Conservation (phyloP, 2,888 invertebrate genomes). For the Ichneumoninae sp. region DNA sequence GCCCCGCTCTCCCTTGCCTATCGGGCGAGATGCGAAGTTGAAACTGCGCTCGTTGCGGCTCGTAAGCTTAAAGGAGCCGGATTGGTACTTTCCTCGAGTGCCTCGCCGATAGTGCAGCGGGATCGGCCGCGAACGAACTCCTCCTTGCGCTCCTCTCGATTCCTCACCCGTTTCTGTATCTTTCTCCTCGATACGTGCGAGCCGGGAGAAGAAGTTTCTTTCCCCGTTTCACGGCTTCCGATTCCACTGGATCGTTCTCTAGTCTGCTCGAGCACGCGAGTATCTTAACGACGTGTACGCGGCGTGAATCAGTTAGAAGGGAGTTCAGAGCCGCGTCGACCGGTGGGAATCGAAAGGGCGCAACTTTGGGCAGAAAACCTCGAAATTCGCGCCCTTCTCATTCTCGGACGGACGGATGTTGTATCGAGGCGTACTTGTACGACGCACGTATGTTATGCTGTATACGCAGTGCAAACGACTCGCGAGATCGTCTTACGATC, state of each 20-base stretch:
- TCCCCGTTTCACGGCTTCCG: slow-evolving; percentile 20
- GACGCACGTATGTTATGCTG: slow-evolving; percentile 25
- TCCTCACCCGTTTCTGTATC: slow-evolving; percentile 35
- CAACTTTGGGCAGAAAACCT: no score
- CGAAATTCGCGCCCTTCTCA: not conserved
- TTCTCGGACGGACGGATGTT: slow-evolving; percentile 5
- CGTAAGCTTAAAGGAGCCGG: slow-evolving; percentile 11
- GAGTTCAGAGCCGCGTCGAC: not conserved
- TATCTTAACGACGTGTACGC: slow-evolving; percentile 67
- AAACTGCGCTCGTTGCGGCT: not conserved
- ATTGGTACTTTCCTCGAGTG: slow-evolving; percentile 37
- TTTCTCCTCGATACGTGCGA: slow-evolving; percentile 31
- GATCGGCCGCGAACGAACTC: not conserved
- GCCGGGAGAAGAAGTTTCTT: not conserved
- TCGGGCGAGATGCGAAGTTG: not conserved
- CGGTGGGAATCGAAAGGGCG: no score
- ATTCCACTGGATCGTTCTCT: slow-evolving; percentile 10
- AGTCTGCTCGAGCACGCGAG: slow-evolving; percentile 45
- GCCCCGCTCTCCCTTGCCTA: no score
- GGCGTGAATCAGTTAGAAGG: slow-evolving; percentile 61
- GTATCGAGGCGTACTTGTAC: not conserved
- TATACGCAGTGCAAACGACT: slow-evolving; percentile 50
- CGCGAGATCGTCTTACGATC: slow-evolving; percentile 58
- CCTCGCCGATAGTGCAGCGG: slow-evolving; percentile 4
- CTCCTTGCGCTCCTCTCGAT: slow-evolving; percentile 11